Conservation (phyloP, 1,140 invertebrate species). For the Chymomyza costata region DNA sequence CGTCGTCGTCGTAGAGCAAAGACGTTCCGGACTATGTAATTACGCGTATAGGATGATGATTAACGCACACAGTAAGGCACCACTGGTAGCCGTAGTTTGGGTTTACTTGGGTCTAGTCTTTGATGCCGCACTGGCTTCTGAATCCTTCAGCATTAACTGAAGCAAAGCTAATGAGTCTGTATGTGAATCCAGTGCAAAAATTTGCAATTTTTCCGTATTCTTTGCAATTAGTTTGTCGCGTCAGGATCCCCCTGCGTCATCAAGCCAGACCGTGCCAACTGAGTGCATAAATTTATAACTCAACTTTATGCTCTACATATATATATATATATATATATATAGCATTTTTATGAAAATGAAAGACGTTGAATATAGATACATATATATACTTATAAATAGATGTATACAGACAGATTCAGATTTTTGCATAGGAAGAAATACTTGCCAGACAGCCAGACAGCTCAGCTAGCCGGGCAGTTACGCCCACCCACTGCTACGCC, state of each 20-base stretch:
- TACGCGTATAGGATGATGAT: constrained; percentile 72
- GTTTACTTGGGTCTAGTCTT: constrained; percentile 26
- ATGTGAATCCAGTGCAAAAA: constrained; percentile 38
- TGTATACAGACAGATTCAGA: too few species aligned
- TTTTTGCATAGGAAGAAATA: constrained; percentile 41
- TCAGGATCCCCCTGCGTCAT: neutral
- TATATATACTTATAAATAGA: too few species aligned
- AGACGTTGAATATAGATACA: too few species aligned
- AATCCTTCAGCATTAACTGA: constrained; percentile 57
- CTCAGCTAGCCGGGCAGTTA: neutral
- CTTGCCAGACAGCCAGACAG: constrained; percentile 37
- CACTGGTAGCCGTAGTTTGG: neutral
- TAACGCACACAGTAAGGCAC: constrained; percentile 62
- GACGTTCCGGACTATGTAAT: constrained; percentile 41
- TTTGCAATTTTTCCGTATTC: constrained; percentile 45
- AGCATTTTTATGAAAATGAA: constrained; percentile 65
- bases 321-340: too few species aligned
- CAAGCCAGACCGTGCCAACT: too few species aligned
- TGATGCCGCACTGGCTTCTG: too few species aligned
- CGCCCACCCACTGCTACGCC: constrained; percentile 3
- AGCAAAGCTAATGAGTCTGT: constrained; percentile 67
- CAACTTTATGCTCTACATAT: too few species aligned
- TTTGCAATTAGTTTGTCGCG: constrained; percentile 64
- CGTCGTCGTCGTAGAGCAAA: neutral
- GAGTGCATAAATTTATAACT: too few species aligned